phyloP scores from a whole-genome alignment of 1,140 invertebrate genomes.

The Popillia japonica region DNA sequence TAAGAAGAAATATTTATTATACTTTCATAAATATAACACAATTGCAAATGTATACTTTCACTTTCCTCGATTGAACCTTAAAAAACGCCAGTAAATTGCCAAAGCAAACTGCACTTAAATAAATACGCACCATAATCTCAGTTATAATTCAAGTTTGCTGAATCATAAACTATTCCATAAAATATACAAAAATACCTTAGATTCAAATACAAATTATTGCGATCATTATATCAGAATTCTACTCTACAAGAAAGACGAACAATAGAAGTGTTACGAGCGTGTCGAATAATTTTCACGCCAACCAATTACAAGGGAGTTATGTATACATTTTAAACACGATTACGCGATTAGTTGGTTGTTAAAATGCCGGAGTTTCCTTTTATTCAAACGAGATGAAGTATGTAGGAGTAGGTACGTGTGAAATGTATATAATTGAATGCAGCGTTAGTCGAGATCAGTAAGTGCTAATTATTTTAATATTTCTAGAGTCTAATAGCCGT shows the following conservation, averaged over 20 bases:
- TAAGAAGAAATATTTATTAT: too few species aligned
- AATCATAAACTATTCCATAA: too few species aligned
- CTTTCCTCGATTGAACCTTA: too few species aligned
- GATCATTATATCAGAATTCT: not conserved
- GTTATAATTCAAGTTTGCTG: too few species aligned
- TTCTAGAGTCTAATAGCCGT: not conserved
- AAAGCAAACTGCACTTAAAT: too few species aligned
- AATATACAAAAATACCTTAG: too few species aligned
- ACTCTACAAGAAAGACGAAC: constrained; percentile 14
- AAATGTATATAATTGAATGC: not conserved
- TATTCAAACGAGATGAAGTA: not conserved
- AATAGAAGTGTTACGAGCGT: not conserved
- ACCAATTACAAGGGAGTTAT: not conserved
- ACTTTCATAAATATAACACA: too few species aligned
- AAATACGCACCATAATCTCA: too few species aligned
- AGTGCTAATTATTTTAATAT: not conserved
- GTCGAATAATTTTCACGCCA: constrained; percentile 25
- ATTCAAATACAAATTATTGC: too few species aligned
- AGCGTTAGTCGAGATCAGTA: not conserved
- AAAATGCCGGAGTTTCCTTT: constrained; percentile 13
- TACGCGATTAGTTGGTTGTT: constrained; percentile 18
- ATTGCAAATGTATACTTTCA: too few species aligned
- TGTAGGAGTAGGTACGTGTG: not conserved
- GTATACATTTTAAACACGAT: constrained; percentile 17
- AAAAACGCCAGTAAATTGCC: too few species aligned